Conservation (phyloP, 2,888 invertebrate species). For the Archips crataeganus region DNA sequence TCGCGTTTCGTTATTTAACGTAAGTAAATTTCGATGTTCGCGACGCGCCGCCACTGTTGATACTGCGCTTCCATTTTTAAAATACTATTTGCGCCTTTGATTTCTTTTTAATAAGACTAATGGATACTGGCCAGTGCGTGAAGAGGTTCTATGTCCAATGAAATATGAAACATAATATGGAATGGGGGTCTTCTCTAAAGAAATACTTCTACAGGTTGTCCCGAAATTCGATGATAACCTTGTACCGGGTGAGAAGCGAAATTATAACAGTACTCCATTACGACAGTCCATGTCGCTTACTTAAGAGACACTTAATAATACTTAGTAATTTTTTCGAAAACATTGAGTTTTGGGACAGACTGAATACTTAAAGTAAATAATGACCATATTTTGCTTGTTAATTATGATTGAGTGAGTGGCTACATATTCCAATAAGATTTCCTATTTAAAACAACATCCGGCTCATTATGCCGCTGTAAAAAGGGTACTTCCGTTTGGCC, state of each 20-base stretch:
- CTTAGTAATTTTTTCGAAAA: too few species aligned
- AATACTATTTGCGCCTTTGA: conserved; percentile 58
- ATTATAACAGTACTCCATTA: too few species aligned
- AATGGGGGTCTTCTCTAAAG: too few species aligned
- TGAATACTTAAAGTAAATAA: too few species aligned
- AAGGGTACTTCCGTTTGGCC: conserved; percentile 23
- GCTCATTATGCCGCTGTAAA: conserved; percentile 9
- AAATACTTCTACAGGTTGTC: too few species aligned
- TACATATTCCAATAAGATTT: background rate
- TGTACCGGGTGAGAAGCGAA: too few species aligned
- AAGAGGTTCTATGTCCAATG: background rate
- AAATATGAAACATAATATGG: too few species aligned
- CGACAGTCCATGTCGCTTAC: too few species aligned
- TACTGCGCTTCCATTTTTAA: conserved; percentile 66
- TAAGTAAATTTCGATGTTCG: conserved; percentile 86
- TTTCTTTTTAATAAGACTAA: conserved; percentile 52
- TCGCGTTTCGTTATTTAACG: conserved; percentile 83
- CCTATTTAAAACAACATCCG: conserved; percentile 13
- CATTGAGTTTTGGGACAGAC: too few species aligned
- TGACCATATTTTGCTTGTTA: too few species aligned
- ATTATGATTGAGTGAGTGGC: background rate
- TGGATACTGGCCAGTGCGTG: conserved; percentile 27
- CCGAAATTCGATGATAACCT: too few species aligned
- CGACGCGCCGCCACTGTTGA: conserved; percentile 70
- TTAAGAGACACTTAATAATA: too few species aligned